phyloP scores from a whole-genome alignment of 2,888 invertebrate genomes.

The Eupithecia insigniata region DNA sequence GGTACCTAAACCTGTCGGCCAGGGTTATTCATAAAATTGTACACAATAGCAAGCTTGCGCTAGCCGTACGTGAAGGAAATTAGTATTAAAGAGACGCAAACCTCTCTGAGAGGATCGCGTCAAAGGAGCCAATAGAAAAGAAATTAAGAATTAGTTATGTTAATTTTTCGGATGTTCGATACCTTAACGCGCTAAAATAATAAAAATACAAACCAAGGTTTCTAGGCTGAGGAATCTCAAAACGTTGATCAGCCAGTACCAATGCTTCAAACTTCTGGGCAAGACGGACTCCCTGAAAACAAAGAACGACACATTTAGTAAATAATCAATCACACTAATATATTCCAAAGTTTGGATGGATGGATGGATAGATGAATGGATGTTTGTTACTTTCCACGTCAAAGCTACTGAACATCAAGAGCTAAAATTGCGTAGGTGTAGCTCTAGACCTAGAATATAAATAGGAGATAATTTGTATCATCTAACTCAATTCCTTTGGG shows the following conservation, averaged over 20 bases:
- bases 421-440: too few relatives aligned
- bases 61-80: not conserved
- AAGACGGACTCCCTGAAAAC: slow-evolving; percentile 90
- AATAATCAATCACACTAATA: too few relatives aligned
- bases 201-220: slow-evolving; percentile 85
- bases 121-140: not conserved
- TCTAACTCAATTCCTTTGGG: too few relatives aligned
- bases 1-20: not conserved
- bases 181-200: not conserved
- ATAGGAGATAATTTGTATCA: too few relatives aligned
- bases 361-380: too few relatives aligned
- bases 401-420: too few relatives aligned
- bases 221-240: slow-evolving; percentile 94
- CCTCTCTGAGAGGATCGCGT: not conserved
- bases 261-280: slow-evolving; percentile 96
- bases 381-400: too few relatives aligned
- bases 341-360: too few relatives aligned
- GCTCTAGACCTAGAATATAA: too few relatives aligned
- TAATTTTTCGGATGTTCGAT: not conserved
- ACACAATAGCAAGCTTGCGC: not conserved
- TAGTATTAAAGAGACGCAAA: not conserved
- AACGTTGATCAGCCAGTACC: slow-evolving; percentile 91
- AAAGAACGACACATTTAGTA: not conserved
- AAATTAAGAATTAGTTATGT: too few relatives aligned
- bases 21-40: not conserved